These are phyloP conservation scores for Dendroctonus ponderosae DNA, from an alignment of 1,140 invertebrate species.

Conservation along the genomic window DNA sequence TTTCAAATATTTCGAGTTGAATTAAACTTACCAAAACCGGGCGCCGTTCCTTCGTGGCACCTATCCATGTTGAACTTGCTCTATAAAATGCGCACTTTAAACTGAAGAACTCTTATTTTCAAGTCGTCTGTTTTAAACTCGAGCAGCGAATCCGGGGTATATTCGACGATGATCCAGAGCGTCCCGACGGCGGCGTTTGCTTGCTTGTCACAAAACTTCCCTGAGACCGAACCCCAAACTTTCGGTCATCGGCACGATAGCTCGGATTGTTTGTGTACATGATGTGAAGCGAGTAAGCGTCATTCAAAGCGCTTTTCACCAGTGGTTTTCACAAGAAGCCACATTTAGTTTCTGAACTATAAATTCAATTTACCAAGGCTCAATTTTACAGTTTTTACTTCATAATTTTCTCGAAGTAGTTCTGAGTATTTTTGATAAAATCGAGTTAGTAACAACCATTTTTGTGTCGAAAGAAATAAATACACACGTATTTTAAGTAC, in stretches of 20 bases:
- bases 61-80: background rate
- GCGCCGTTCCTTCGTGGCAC: background rate
- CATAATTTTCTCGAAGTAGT: too few relatives aligned
- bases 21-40: background rate
- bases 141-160: conserved; percentile 8
- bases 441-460: too few relatives aligned
- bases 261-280: conserved; percentile 27
- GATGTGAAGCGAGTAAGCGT: conserved; percentile 13
- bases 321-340: conserved; percentile 3
- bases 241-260: conserved; percentile 28
- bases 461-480: too few relatives aligned
- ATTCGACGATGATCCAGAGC: conserved; percentile 11
- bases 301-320: conserved; percentile 7
- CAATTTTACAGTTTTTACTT: too few relatives aligned
- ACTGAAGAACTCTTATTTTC: conserved; percentile 6
- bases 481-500: too few relatives aligned
- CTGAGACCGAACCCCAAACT: conserved; percentile 24
- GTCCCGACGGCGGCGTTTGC: conserved; percentile 29
- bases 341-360: too few relatives aligned
- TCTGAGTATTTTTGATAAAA: too few relatives aligned
- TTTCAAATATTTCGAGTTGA: too few relatives aligned
- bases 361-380: too few relatives aligned
- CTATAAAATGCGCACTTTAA: conserved; percentile 2
- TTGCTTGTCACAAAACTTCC: conserved; percentile 32
- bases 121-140: conserved; percentile 1